Conservation (phyloP, 1,140 invertebrate genomes). For the Saccostrea echinata region DNA sequence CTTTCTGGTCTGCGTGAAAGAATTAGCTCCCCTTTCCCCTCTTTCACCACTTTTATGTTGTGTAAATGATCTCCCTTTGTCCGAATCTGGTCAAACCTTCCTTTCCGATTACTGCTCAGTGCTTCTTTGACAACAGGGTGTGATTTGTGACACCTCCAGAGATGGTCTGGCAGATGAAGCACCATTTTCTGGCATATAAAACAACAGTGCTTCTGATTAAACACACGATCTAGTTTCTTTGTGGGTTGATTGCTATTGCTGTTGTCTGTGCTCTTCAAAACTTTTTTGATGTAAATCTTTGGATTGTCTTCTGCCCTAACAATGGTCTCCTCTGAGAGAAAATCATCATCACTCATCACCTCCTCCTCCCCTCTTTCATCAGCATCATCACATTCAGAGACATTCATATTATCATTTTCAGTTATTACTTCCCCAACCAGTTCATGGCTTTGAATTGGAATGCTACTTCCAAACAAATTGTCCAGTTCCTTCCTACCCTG, state of each 20-base stretch:
- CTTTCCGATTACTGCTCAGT: not conserved
- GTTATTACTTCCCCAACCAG: no score
- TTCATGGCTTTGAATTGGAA: no score
- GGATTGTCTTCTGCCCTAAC: not conserved
- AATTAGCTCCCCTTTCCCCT: constrained; percentile 41
- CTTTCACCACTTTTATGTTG: constrained; percentile 34
- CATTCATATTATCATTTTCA: no score
- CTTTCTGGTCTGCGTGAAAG: constrained; percentile 2
- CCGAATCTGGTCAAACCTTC: not conserved
- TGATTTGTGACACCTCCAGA: not conserved
- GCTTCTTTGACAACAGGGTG: not conserved
- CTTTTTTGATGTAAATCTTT: not conserved
- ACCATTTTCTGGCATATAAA: not conserved
- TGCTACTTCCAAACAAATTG: no score
- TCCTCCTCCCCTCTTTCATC: no score
- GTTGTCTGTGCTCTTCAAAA: not conserved
- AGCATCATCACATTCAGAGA: no score
- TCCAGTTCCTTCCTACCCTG: no score
- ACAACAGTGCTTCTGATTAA: not conserved
- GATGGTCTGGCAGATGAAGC: not conserved
- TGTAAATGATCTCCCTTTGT: constrained; percentile 38
- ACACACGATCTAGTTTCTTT: not conserved
- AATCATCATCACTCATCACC: no score
- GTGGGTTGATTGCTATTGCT: not conserved
- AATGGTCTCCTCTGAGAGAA: not conserved